These are phyloP conservation scores for Creontiades dilutus DNA, from an alignment of 2,888 invertebrate genomes.

Conservation along the genomic window DNA sequence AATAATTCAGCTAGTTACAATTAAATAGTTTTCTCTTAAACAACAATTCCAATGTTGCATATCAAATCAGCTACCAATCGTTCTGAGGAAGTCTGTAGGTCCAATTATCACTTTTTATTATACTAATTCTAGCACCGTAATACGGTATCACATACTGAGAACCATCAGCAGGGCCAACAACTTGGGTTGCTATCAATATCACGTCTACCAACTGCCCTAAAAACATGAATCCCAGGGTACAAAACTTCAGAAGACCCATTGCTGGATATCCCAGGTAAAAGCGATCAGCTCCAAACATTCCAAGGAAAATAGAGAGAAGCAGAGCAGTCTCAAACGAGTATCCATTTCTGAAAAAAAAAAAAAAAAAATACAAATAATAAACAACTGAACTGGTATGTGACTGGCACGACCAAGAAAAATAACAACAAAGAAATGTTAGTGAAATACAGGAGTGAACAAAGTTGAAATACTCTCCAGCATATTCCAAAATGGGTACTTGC, in stretches of 20 bases:
- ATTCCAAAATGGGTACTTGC: too few species aligned
- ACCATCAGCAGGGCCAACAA: slow-evolving; percentile 96
- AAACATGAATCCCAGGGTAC: slow-evolving; percentile 97
- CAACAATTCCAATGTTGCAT: too few species aligned
- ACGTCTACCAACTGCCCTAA: slow-evolving; percentile 96
- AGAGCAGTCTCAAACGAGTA: slow-evolving; percentile 95
- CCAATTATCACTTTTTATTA: slow-evolving; percentile 89
- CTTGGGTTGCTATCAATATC: slow-evolving; percentile 95
- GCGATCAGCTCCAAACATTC: slow-evolving; percentile 98
- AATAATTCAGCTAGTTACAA: too few species aligned
- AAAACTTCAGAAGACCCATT: slow-evolving; percentile 94
- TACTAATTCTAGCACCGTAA: slow-evolving; percentile 92
- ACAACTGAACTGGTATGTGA: too few species aligned
- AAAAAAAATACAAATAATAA: neutral
- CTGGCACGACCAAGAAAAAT: too few species aligned
- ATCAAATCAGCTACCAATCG: slow-evolving; percentile 64
- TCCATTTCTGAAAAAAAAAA: slow-evolving; percentile 87
- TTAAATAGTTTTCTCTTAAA: too few species aligned
- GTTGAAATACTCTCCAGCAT: too few species aligned
- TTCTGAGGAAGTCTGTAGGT: slow-evolving; percentile 80
- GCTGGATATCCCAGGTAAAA: slow-evolving; percentile 99
- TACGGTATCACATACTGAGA: slow-evolving; percentile 96
- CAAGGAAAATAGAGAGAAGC: slow-evolving; percentile 95
- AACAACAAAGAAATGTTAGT: too few species aligned
- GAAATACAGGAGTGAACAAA: too few species aligned